Evolutionary conservation across 2,888 invertebrate species (phyloP).

Genomic region (Xanthorhoe spadicearia): DNA sequence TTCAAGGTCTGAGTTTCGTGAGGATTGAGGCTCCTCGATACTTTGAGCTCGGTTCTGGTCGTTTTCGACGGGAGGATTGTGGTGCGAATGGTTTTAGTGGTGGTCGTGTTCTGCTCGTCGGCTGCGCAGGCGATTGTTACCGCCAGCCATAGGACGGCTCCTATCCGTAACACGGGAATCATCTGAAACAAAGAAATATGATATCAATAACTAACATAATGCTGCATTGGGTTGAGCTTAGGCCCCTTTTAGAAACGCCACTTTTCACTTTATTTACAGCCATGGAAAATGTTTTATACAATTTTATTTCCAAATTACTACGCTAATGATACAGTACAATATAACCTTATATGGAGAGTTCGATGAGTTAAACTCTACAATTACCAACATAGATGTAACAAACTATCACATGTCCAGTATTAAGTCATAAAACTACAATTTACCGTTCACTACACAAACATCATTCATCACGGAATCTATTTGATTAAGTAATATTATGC

Average conservation of each 20-base stretch:
- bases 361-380: conserved; percentile 12
- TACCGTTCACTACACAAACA: conserved; percentile 12
- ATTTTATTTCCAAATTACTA: conserved; percentile 8
- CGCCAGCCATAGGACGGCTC: conserved; percentile 69
- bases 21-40: conserved; percentile 90
- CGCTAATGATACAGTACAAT: conserved; percentile 16
- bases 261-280: neutral
- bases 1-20: conserved; percentile 91
- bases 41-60: conserved; percentile 90
- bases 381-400: conserved; percentile 10
- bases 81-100: conserved; percentile 74
- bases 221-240: neutral
- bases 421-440: conserved; percentile 29
- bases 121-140: conserved; percentile 58
- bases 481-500: conserved; percentile 21
- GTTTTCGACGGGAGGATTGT: conserved; percentile 84
- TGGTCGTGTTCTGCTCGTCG: conserved; percentile 74
- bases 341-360: conserved; percentile 17
- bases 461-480: conserved; percentile 21
- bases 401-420: conserved; percentile 11
- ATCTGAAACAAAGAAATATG: conserved; percentile 69
- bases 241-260: neutral
- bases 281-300: conserved; percentile 1
- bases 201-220: neutral
- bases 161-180: conserved; percentile 76